A percentile compares a stretch with the other conserved stretches of the same genome.
Conservation (phyloP, 2,113 vertebrate genomes). For the Tragelaphus imberbis region DNA sequence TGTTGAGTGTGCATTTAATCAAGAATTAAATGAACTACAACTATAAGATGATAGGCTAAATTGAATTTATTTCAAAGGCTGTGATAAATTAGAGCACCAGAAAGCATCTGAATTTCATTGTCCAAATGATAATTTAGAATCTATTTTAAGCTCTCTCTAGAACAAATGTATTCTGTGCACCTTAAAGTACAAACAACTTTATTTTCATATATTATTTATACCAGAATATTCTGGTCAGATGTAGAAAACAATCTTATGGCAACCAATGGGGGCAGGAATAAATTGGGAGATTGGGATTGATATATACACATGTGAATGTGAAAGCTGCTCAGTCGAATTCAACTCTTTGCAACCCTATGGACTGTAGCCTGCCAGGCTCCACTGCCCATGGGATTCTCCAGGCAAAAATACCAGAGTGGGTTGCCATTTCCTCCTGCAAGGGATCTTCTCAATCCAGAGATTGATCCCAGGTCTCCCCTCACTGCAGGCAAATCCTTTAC, state of each 20-base stretch:
- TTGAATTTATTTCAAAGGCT: not conserved
- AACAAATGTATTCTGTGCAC: not conserved
- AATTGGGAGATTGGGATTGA: not conserved
- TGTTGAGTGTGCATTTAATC: not conserved
- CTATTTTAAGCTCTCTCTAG: not conserved
- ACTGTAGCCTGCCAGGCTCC: not conserved
- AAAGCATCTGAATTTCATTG: not conserved
- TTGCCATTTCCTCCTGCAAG: not conserved
- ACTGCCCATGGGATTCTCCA: not conserved
- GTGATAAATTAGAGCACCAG: not conserved
- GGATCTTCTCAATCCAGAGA: not conserved
- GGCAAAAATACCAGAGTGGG: not conserved
- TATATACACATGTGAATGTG: not conserved
- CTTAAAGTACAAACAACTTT: not conserved
- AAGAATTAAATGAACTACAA: not conserved
- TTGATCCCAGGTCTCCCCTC: not conserved
- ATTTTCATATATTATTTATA: conserved; percentile 13
- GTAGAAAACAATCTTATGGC: not conserved
- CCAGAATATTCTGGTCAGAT: not conserved
- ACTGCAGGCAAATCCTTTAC: not conserved
- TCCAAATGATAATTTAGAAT: not conserved
- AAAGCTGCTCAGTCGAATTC: not conserved
- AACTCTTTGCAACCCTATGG: not conserved
- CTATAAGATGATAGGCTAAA: not conserved
- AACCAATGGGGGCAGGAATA: not conserved